Conservation (phyloP, 1,140 invertebrate genomes). For the Hestina assimilis region DNA sequence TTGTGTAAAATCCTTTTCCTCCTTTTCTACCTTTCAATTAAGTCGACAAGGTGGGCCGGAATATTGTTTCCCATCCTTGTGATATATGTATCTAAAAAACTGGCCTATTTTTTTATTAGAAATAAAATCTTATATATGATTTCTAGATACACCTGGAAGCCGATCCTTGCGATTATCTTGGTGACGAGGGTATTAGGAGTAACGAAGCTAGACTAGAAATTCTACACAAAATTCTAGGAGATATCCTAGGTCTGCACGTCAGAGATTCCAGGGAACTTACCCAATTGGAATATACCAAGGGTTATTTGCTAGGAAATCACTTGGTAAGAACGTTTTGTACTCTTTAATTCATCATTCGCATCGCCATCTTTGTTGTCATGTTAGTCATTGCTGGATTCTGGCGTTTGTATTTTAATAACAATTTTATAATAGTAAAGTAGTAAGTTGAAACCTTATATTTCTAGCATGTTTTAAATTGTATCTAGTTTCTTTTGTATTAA, state of each 20-base stretch:
- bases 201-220: constrained; percentile 87
- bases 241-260: constrained; percentile 85
- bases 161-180: constrained; percentile 81
- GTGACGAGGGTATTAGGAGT: constrained; percentile 82
- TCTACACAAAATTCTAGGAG: constrained; percentile 85
- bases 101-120: not conserved
- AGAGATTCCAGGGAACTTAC: constrained; percentile 45
- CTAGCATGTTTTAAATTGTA: too few relatives aligned
- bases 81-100: not conserved
- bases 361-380: constrained; percentile 32
- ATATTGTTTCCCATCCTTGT: too few relatives aligned
- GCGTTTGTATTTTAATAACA: constrained; percentile 19
- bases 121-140: constrained; percentile 6
- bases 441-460: not conserved
- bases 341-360: constrained; percentile 33
- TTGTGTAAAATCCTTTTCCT: too few relatives aligned
- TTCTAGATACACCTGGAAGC: constrained; percentile 82
- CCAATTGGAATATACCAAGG: constrained; percentile 80
- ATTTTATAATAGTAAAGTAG: not conserved
- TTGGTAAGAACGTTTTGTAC: constrained; percentile 79
- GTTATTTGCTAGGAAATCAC: constrained; percentile 87
- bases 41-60: too few relatives aligned
- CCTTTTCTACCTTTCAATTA: too few relatives aligned
- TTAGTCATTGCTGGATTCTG: constrained; percentile 21
- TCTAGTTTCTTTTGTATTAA: too few relatives aligned